phyloP scores from a whole-genome alignment of 2,797 vertebrate species.

The Typhlichthys eigenmanni region DNA sequence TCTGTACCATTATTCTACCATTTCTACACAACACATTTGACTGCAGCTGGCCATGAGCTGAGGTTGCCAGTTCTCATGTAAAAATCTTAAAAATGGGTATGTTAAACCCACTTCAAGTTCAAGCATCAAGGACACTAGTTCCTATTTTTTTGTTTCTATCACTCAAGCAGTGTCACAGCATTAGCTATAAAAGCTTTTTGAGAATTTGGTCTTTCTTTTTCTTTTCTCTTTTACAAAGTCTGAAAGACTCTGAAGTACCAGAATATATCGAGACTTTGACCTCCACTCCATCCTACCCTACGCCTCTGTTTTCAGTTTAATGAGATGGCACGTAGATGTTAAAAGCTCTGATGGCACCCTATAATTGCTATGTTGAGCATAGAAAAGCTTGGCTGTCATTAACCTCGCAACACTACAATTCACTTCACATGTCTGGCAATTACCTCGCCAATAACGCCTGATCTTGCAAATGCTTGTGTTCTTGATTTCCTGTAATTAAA shows the following conservation, averaged over 20 bases:
- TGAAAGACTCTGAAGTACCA: slow-evolving; percentile 39
- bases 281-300: slow-evolving; percentile 15
- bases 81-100: neutral
- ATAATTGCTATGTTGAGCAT: slow-evolving; percentile 82
- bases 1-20: too few species aligned
- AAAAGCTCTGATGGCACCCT: slow-evolving; percentile 79
- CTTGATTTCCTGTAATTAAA: slow-evolving; percentile 76
- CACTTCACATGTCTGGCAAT: slow-evolving; percentile 73
- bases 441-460: slow-evolving; percentile 64
- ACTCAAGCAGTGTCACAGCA: neutral
- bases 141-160: neutral
- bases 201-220: neutral
- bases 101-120: neutral
- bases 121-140: neutral
- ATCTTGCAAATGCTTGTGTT: slow-evolving; percentile 60
- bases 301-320: slow-evolving; percentile 55
- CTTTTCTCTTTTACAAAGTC: slow-evolving; percentile 16
- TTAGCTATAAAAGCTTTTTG: slow-evolving; percentile 1
- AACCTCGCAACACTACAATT: slow-evolving; percentile 73
- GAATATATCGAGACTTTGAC: slow-evolving; percentile 38
- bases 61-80: neutral
- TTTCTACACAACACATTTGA: too few species aligned
- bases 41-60: too few species aligned
- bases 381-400: slow-evolving; percentile 82
- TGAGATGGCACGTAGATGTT: slow-evolving; percentile 68